A percentile compares a stretch with the other conserved stretches of the same genome.
phyloP scores from a whole-genome alignment of 2,888 invertebrate genomes.

The Synanthedon tipuliformis region DNA sequence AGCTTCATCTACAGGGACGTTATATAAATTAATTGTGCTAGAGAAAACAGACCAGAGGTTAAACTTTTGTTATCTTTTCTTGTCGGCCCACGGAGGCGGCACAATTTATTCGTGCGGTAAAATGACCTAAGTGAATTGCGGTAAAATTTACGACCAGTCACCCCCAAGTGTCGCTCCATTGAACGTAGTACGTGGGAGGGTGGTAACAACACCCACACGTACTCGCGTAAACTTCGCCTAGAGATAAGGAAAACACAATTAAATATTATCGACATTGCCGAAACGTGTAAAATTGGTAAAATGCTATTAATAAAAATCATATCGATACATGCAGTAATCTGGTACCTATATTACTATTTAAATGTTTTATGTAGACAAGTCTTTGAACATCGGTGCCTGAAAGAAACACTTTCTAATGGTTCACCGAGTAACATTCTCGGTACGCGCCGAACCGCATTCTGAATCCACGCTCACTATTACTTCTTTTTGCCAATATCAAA shows the following conservation, averaged over 20 bases:
- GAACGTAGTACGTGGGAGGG: constrained; percentile 20
- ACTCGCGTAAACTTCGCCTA: too few species aligned
- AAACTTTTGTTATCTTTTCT: neutral
- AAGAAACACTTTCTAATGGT: constrained; percentile 49
- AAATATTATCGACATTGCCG: too few species aligned
- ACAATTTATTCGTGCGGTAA: constrained; percentile 3
- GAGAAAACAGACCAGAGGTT: too few species aligned
- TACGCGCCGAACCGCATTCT: constrained; percentile 28
- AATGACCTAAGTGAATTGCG: constrained; percentile 5
- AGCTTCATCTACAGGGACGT: too few species aligned
- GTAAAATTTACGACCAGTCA: constrained; percentile 5
- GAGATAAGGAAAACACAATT: too few species aligned
- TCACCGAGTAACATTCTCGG: constrained; percentile 43
- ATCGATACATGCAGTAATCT: too few species aligned
- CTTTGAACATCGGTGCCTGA: constrained; percentile 32
- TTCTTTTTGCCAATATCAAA: constrained; percentile 16
- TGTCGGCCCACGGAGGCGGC: constrained; percentile 6
- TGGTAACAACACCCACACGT: constrained; percentile 27
- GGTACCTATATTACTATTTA: too few species aligned
- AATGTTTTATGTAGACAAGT: constrained; percentile 4
- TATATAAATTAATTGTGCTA: too few species aligned
- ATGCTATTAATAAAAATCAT: too few species aligned
- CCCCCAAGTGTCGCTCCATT: constrained; percentile 2
- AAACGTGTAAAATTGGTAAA: too few species aligned
- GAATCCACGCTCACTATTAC: constrained; percentile 16